These are phyloP conservation scores for Paracanthobrama guichenoti DNA, from an alignment of 2,113 vertebrate genomes.

Conservation along the genomic window DNA sequence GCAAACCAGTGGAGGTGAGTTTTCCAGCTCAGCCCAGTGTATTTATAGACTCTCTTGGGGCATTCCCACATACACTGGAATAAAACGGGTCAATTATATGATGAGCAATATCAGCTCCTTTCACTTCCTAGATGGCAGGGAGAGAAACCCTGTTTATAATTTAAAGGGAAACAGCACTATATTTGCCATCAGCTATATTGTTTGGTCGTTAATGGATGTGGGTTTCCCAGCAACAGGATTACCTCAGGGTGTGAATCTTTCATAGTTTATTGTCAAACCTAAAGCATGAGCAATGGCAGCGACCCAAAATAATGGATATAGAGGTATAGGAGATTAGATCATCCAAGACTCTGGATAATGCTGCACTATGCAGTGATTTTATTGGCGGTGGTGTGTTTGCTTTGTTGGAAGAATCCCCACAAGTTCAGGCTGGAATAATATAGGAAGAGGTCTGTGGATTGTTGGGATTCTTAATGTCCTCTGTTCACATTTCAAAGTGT, in stretches of 20 bases:
- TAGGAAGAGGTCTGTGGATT: conserved; percentile 1
- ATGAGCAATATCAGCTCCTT: conserved; percentile 33
- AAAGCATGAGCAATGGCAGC: conserved; percentile 19
- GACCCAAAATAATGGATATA: conserved; percentile 30
- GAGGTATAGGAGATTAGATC: conserved; percentile 42
- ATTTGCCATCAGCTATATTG: conserved; percentile 24
- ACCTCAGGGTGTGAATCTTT: conserved; percentile 30
- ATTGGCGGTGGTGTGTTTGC: conserved; percentile 28
- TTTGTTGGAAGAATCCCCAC: conserved; percentile 25
- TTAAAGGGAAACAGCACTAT: conserved; percentile 16
- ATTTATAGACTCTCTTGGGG: conserved; percentile 45
- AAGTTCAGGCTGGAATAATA: conserved; percentile 23
- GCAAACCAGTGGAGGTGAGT: conserved; percentile 27
- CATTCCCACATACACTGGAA: conserved; percentile 42
- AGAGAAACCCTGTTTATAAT: conserved; percentile 10
- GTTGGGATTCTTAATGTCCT: conserved; percentile 20
- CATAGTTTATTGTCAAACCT: conserved; percentile 26
- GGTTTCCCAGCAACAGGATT: conserved; percentile 1
- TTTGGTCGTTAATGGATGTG: conserved; percentile 13
- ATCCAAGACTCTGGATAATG: conserved; percentile 30
- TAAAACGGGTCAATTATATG: conserved; percentile 48
- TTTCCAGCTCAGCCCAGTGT: conserved; percentile 25
- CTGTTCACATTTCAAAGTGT: conserved; percentile 2
- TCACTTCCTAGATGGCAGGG: neutral
- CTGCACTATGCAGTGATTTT: conserved; percentile 31